Base-by-base conservation (phyloP, 2,113 vertebrate genomes). In the Harpagus bidentatus region DNA sequence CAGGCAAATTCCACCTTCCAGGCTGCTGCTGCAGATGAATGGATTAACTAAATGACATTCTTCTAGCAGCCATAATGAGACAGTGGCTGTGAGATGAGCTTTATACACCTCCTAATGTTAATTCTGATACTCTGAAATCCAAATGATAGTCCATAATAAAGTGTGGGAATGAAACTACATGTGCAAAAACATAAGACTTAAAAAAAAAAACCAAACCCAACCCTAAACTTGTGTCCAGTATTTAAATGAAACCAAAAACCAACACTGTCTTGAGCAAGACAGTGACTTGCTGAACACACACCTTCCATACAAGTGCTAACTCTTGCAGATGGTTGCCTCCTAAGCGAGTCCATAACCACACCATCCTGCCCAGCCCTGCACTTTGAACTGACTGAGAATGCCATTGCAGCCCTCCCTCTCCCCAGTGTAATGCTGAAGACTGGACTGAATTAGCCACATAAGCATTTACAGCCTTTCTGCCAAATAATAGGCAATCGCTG, bases 1-100 rank as follows among this genome's bases (percentile, higher is more conserved):
- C 48, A 84, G 91, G 94, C 96, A 97, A 95, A 96, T 89, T 95
- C 82, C 71, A 95, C 95, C 76, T 96, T 82, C 53, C 81, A 96
- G 73, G 78, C 55, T 95, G 88, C 65, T 93, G 86, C 94, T 89
- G 76, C 47, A 90, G 58, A 87, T 82, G 61, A 96, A 95, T 7
- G 21, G 53, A 72, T 84, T 91, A 95, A 62, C 59, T 79, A 71
- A 82, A 77, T 81, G 32, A 83, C n/a, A 65, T 96, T 76, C 66
- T 97, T 94, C 55, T 28, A 69, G 80, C 48, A 92, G 61, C 22
- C 45, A 94, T 91, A 89, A 86, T 45, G 43, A 89, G 52, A 86
- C 28, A 82, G 66, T 45, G 69, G 65, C 50, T 90, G n/a, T 43
- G 56, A 90, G 22, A 78, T 32, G 53, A 81, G 43, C 40, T 82